Conservation (phyloP, 2,113 vertebrate genomes). For the Montifringilla adamsi region DNA sequence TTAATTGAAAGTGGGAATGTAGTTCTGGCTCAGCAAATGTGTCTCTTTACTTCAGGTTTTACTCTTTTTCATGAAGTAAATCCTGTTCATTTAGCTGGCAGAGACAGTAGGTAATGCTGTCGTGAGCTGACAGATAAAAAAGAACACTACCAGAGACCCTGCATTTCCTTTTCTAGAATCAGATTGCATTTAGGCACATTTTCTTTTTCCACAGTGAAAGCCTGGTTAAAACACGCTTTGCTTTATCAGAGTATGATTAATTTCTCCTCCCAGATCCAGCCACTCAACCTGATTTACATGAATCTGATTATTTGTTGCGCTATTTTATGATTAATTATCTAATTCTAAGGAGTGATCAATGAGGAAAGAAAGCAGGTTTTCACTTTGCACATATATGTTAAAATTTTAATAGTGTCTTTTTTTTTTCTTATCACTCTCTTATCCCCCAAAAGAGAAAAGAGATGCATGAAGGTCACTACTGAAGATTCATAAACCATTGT, state of each 20-base stretch:
- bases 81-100: conserved; percentile 46
- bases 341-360: background rate
- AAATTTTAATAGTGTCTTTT: background rate
- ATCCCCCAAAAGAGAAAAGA: conserved; percentile 48
- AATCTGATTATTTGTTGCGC: conserved; percentile 25
- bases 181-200: background rate
- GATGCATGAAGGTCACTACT: conserved; percentile 88
- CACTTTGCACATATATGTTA: conserved; percentile 8
- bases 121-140: conserved; percentile 40
- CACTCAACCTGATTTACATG: background rate
- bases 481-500: conserved; percentile 82
- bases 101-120: conserved; percentile 2
- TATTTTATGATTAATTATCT: background rate
- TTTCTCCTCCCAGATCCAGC: conserved; percentile 26
- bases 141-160: background rate
- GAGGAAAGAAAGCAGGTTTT: background rate
- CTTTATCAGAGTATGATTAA: background rate
- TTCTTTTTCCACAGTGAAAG: background rate
- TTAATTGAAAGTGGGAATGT: conserved; percentile 63
- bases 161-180: background rate
- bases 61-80: background rate
- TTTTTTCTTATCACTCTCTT: conserved; percentile 7
- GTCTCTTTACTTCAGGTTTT: conserved; percentile 29
- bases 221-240: background rate
- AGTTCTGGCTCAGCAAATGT: conserved; percentile 38